A percentile compares a stretch with the other conserved stretches of the same genome.
Evolutionary conservation across 2,797 vertebrate species (phyloP).

Genomic region (Myioborus melanocephalus): DNA sequence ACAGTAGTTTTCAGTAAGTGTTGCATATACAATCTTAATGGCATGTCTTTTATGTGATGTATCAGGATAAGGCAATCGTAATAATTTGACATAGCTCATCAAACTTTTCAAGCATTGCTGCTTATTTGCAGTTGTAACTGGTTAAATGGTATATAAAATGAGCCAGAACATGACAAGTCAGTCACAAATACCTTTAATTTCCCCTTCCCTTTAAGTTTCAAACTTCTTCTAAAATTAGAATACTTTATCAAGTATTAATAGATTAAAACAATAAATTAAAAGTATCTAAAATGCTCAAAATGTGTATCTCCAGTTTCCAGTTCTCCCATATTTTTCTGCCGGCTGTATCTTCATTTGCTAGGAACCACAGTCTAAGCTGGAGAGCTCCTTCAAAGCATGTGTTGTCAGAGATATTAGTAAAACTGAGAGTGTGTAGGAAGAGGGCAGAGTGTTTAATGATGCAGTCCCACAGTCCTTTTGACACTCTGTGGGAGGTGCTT

Average conservation of each 20-base stretch:
- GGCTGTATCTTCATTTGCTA: not conserved
- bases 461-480: not conserved
- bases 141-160: not conserved
- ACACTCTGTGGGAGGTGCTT: not conserved
- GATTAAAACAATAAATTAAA: not conserved
- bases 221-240: not conserved
- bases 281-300: not conserved
- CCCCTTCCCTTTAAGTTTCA: not conserved
- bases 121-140: not conserved
- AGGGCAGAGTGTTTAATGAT: not conserved
- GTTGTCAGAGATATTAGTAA: not conserved
- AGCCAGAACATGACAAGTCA: not conserved
- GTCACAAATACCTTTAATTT: not conserved
- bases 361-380: not conserved
- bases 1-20: not conserved
- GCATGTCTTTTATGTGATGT: not conserved
- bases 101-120: not conserved
- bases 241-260: not conserved
- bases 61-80: not conserved
- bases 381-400: not conserved
- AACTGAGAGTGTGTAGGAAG: not conserved
- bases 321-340: not conserved
- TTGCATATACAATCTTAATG: not conserved
- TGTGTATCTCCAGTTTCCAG: accelerated
- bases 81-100: not conserved